Conservation (phyloP, 1,140 invertebrate genomes). For the Campodea augens region DNA sequence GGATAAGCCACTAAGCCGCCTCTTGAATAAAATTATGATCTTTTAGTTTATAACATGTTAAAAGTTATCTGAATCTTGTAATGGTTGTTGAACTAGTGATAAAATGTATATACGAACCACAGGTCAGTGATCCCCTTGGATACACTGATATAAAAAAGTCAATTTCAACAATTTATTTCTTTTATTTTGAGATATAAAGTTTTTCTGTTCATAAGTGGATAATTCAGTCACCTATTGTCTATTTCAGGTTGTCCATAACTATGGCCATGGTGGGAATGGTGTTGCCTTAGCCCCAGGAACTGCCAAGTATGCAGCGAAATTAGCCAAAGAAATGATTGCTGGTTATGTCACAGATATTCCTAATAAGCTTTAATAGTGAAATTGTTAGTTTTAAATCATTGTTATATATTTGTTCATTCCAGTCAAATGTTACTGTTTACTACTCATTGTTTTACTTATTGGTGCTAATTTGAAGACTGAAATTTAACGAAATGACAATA, state of each 20-base stretch:
- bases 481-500: too few species aligned
- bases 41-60: too few species aligned
- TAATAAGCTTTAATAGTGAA: background rate
- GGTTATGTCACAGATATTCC: background rate
- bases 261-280: slow-evolving; percentile 82
- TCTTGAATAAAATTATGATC: too few species aligned
- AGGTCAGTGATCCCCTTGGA: slow-evolving; percentile 13
- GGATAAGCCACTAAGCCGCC: too few species aligned
- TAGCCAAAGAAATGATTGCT: slow-evolving; percentile 32
- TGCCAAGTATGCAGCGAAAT: slow-evolving; percentile 44
- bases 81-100: background rate
- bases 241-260: slow-evolving; percentile 60
- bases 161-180: background rate
- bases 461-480: too few species aligned
- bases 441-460: too few species aligned
- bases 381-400: too few species aligned
- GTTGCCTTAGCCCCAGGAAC: slow-evolving; percentile 73
- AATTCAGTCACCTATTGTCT: too few species aligned
- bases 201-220: background rate
- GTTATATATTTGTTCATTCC: too few species aligned
- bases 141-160: slow-evolving; percentile 10
- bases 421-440: background rate
- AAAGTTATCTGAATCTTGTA: background rate
- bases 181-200: background rate
- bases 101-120: slow-evolving; percentile 12